Percentiles rank a stretch among this genome's conserved stretches.
phyloP scores from a whole-genome alignment of 2,888 invertebrate genomes.

The Napeogenes sylphis region DNA sequence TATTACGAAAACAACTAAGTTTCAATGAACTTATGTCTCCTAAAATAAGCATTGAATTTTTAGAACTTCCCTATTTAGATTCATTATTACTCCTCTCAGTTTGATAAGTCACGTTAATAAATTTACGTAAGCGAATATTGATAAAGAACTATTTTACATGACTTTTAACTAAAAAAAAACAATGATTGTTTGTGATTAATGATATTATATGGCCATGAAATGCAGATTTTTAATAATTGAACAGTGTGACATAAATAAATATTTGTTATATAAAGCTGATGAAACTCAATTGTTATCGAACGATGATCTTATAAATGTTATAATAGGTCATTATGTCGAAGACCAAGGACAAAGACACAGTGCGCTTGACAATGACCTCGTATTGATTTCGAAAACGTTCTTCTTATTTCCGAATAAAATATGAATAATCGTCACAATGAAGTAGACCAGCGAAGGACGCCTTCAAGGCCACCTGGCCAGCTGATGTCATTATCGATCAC shows the following conservation, averaged over 20 bases:
- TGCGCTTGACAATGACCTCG: constrained; percentile 15
- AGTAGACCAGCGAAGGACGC: constrained; percentile 11
- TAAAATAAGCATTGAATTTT: no score
- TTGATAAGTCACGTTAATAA: no score
- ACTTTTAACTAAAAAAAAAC: not conserved
- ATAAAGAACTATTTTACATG: not conserved
- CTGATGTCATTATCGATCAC: constrained; percentile 22
- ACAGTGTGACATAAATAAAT: no score
- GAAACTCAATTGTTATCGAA: no score
- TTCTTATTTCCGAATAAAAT: constrained; percentile 8
- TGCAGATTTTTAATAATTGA: not conserved
- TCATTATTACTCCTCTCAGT: no score
- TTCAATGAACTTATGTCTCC: no score
- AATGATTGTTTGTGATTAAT: not conserved
- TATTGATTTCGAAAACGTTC: constrained; percentile 10
- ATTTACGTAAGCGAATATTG: no score
- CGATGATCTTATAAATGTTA: no score
- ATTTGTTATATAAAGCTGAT: no score
- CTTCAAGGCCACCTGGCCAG: constrained; percentile 16
- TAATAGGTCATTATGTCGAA: not conserved
- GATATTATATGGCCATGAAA: not conserved
- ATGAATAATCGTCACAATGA: not conserved
- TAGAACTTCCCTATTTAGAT: no score
- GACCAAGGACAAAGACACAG: not conserved
- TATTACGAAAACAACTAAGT: no score